Evolutionary conservation across 1,140 invertebrate genomes (phyloP).

Genomic region (Stenopsyche tienmushanensis): DNA sequence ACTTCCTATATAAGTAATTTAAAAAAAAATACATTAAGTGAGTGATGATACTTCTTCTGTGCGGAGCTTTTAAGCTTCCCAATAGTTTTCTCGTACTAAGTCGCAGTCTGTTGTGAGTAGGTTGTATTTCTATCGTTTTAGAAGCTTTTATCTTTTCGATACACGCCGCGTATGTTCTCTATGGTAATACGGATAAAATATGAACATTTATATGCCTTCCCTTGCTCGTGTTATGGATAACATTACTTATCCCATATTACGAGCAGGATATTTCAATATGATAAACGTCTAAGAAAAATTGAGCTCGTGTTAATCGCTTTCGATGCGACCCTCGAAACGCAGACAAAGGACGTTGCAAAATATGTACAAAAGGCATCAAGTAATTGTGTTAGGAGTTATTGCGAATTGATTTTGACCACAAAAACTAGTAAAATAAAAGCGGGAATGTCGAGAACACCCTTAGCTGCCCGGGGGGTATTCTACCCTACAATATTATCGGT

Average conservation of each 20-base stretch:
- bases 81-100: not conserved
- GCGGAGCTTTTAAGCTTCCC: not conserved
- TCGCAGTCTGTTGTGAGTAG: not conserved
- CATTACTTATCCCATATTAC: not conserved
- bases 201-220: not conserved
- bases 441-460: not conserved
- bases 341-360: not conserved
- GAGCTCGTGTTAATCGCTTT: too few relatives aligned
- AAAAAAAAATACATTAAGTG: not conserved
- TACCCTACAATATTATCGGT: not conserved
- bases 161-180: not conserved
- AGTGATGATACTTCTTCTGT: not conserved
- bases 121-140: slow-evolving; percentile 6
- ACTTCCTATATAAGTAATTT: not conserved
- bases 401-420: not conserved
- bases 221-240: not conserved
- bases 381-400: not conserved
- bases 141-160: slow-evolving; percentile 1
- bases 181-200: slow-evolving; percentile 13
- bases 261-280: too few relatives aligned
- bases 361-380: not conserved
- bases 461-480: not conserved
- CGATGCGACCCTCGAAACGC: too few relatives aligned
- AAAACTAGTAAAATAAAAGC: not conserved
- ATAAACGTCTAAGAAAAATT: too few relatives aligned